Base-by-base conservation (phyloP, 30 jellyfish, hydroid and myxozoan species). In the Mastigias papua region DNA sequence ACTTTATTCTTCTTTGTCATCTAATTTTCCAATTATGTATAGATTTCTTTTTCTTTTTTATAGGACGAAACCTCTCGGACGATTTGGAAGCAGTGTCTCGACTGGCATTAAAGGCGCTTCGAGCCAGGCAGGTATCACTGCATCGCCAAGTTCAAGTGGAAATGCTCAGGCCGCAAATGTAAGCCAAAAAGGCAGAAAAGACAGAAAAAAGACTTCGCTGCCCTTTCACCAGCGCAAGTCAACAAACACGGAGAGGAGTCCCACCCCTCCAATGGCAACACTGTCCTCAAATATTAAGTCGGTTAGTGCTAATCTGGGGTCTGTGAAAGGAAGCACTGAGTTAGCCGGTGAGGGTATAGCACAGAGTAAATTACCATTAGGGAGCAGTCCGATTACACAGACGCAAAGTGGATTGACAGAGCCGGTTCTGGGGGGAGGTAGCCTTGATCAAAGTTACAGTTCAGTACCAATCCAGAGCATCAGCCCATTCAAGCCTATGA, bases 211-310 rank as follows among this genome's bases (percentile, higher is more conserved):
- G 81, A 69, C 81, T 15, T 31, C 93, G 0, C 82, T 84, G 21
- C 88, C 93, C 1, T 84, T 84, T 58, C 93, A 84, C 61, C 93
- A 84, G 30, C 62, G 93, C 1, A 78, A 84, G 37, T 34, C 93
- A 16, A 51, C 78, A 0, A 84, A 76, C 77, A 84, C 93, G 1
- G 93, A 84, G 73, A 61, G 93, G 34, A 84, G 93, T 20, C 93
- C 93, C 2, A 84, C 93, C 0, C 93, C 93, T 6, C 93, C 93
- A 5, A 72, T 84, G 26, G 11, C 54, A 51, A 64, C 87, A 0
- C 49, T 84, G n/a, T 29, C 88, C 7, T 34, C 88, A 22, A 73
- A 71, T 37, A 63, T 84, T 1, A 84, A 84, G 32, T 28, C 88
- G 17, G 54, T 51, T 19, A 71, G 32, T 26, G 51, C 65, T 28